phyloP scores from a whole-genome alignment of 2,113 vertebrate genomes.

The Gadus macrocephalus region DNA sequence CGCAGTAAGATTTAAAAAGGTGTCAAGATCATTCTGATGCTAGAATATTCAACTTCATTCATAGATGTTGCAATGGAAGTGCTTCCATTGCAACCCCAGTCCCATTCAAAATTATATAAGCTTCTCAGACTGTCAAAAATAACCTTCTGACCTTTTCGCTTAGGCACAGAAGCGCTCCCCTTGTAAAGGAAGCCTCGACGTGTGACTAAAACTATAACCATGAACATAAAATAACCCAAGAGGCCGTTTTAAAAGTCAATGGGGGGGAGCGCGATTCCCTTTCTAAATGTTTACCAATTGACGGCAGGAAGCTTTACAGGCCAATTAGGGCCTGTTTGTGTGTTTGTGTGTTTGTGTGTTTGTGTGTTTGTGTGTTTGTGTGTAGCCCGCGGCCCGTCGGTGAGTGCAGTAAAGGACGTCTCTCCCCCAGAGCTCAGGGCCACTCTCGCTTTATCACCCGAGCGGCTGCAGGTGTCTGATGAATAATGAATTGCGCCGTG shows the following conservation, averaged over 20 bases:
- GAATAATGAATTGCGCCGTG: slow-evolving; percentile 67
- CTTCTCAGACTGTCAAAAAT: no score
- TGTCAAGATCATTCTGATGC: no score
- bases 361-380: background rate
- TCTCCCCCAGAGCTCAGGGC: background rate
- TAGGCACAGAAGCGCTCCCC: background rate
- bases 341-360: background rate
- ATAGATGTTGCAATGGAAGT: no score
- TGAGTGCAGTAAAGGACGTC: no score
- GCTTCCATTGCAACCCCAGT: no score
- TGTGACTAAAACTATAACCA: background rate
- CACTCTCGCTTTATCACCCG: slow-evolving; percentile 60
- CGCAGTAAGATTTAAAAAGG: no score
- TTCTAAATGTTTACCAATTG: background rate
- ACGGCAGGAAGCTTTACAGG: background rate
- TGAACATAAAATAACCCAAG: background rate
- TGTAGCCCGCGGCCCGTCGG: background rate
- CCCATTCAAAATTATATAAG: no score
- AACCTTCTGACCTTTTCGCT: no score
- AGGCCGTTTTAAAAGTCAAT: background rate
- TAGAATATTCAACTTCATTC: no score
- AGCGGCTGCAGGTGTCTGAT: slow-evolving; percentile 64
- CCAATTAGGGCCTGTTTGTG: background rate
- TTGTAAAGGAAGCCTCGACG: background rate
- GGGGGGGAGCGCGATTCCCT: background rate